phyloP scores from a whole-genome alignment of 2,113 vertebrate species.

The Pleuronectes platessa region DNA sequence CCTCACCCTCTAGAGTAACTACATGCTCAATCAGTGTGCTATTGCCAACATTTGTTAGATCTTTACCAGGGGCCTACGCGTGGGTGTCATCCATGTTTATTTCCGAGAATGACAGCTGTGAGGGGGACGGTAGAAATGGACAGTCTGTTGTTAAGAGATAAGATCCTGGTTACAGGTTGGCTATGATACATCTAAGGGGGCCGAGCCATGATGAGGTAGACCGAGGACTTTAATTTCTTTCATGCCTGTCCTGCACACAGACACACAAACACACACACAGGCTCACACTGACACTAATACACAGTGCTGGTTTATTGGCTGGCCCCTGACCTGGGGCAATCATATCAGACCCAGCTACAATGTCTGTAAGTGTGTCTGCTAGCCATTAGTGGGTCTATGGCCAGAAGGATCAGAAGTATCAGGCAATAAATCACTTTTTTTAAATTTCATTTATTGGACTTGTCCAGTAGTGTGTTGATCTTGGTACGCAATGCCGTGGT shows the following conservation, averaged over 20 bases:
- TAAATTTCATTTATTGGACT: neutral
- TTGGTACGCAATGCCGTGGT: neutral
- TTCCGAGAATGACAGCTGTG: neutral
- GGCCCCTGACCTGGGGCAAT: constrained; percentile 42
- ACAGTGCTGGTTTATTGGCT: constrained; percentile 19
- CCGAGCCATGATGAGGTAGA: constrained; percentile 37
- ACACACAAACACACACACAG: constrained; percentile 41
- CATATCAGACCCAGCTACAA: constrained; percentile 27
- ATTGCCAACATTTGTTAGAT: constrained; percentile 6
- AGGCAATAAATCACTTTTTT: constrained; percentile 24
- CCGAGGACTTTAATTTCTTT: constrained; percentile 42
- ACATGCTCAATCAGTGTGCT: neutral
- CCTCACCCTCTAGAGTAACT: neutral
- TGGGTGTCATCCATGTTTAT: constrained; percentile 41
- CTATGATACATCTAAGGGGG: constrained; percentile 34
- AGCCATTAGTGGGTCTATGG: constrained; percentile 16
- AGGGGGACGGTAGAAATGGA: neutral
- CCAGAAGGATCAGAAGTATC: constrained; percentile 32
- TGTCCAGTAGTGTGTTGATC: neutral
- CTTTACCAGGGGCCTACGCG: neutral
- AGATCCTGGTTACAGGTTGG: constrained; percentile 53
- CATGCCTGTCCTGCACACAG: constrained; percentile 39
- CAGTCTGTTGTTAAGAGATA: constrained; percentile 66
- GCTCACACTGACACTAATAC: neutral
- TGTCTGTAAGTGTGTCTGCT: constrained; percentile 19